Percentiles rank a stretch among this genome's conserved stretches.
These are phyloP conservation scores for Apteryx mantelli DNA, from an alignment of 2,113 vertebrate genomes.

Conservation along the genomic window DNA sequence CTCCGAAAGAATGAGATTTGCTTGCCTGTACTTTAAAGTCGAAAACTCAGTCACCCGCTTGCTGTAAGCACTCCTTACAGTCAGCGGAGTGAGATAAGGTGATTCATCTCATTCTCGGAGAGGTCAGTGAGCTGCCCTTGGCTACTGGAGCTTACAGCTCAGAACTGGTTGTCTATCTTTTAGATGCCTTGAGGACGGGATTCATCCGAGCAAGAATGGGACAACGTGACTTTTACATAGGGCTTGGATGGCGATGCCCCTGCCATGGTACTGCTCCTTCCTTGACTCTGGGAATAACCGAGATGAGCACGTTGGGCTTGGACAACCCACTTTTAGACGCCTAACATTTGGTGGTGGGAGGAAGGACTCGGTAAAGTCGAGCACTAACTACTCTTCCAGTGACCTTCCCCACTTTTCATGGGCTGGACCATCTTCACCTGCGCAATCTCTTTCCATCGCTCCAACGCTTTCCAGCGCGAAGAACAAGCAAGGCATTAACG, in stretches of 20 bases:
- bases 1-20: not conserved
- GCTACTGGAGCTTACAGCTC: not conserved
- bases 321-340: not conserved
- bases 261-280: not conserved
- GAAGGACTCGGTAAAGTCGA: not conserved
- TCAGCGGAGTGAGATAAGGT: not conserved
- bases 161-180: not conserved
- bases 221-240: not conserved
- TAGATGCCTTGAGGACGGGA: rapidly evolving
- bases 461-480: slow-evolving; percentile 21
- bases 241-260: not conserved
- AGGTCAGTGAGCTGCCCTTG: not conserved
- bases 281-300: not conserved
- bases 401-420: not conserved
- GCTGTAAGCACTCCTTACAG: not conserved
- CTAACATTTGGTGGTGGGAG: not conserved
- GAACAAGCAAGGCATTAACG: slow-evolving; percentile 33
- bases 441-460: not conserved
- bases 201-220: not conserved
- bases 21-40: not conserved
- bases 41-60: not conserved
- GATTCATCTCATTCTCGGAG: not conserved
- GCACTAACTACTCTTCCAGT: not conserved
- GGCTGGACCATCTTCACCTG: not conserved
- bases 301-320: not conserved